A percentile compares a stretch with the other conserved stretches of the same genome.
Evolutionary conservation across 2,888 invertebrate species (phyloP).

Genomic region (Graphium colonna): DNA sequence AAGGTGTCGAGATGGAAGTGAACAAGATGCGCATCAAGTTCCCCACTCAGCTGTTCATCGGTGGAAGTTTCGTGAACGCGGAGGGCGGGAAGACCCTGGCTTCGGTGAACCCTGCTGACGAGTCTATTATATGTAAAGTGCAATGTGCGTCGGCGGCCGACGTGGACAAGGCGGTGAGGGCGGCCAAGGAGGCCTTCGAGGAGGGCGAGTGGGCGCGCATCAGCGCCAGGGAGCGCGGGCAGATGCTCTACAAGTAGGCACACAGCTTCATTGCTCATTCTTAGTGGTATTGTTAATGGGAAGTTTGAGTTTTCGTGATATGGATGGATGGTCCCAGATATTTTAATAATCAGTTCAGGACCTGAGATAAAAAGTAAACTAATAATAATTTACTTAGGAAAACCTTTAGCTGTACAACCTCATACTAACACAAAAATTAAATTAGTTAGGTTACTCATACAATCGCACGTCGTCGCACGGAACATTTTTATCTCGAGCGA

Average conservation of each 20-base stretch:
- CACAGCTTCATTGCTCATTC: not conserved
- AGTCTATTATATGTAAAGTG: constrained; percentile 87
- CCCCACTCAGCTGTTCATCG: constrained; percentile 94
- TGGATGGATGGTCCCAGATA: too few relatives aligned
- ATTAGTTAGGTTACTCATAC: too few relatives aligned
- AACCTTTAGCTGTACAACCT: too few relatives aligned
- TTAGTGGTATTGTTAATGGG: too few relatives aligned
- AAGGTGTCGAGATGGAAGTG: constrained; percentile 86
- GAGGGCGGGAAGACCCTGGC: constrained; percentile 82
- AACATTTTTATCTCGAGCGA: too few relatives aligned
- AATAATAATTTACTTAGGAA: too few relatives aligned
- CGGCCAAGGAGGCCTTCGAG: constrained; percentile 93
- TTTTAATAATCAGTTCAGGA: too few relatives aligned
- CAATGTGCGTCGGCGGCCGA: constrained; percentile 88
- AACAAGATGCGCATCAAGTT: constrained; percentile 93
- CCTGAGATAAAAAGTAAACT: too few relatives aligned
- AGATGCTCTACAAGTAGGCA: constrained; percentile 86
- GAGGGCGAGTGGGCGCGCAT: constrained; percentile 96
- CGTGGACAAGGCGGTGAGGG: constrained; percentile 92
- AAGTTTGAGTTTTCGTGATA: too few relatives aligned
- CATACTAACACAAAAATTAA: too few relatives aligned
- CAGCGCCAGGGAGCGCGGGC: constrained; percentile 94
- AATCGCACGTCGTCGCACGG: too few relatives aligned
- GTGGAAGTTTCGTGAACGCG: constrained; percentile 93
- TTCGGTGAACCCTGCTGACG: constrained; percentile 92